phyloP scores from a whole-genome alignment of 2,113 vertebrate species.

The Sakesphorus luctuosus region DNA sequence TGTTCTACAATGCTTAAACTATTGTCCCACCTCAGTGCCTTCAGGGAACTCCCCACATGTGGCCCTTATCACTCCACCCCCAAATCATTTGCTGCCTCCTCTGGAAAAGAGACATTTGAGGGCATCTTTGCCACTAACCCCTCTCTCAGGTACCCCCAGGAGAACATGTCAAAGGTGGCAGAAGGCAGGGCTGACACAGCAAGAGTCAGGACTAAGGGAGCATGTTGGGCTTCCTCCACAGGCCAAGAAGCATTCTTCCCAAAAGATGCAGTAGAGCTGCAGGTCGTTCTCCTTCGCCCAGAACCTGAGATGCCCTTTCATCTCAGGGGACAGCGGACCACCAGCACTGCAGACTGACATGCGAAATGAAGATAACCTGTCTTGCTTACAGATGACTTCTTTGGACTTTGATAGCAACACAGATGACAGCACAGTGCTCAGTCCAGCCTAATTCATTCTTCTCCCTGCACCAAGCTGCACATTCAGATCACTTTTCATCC shows the following conservation, averaged over 20 bases:
- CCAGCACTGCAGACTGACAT: accelerated
- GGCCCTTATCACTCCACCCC: background rate
- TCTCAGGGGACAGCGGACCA: background rate
- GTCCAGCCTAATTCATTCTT: background rate
- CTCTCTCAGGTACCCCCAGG: background rate
- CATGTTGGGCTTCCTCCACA: background rate
- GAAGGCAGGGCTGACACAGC: background rate
- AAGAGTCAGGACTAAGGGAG: background rate
- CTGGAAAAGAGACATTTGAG: background rate
- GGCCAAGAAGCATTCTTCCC: background rate
- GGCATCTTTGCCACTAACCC: background rate
- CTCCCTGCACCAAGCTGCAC: background rate
- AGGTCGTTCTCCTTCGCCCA: accelerated
- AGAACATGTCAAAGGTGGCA: background rate
- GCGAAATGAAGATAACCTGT: accelerated
- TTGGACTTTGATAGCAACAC: accelerated
- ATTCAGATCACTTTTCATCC: background rate
- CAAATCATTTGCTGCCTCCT: background rate
- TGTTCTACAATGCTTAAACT: background rate
- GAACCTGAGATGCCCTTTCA: background rate
- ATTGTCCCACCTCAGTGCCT: background rate
- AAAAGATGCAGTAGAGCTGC: background rate
- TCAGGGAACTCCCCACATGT: background rate
- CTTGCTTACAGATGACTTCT: background rate
- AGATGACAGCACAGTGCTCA: background rate